Evolutionary conservation across 2,797 vertebrate genomes (phyloP), one percentile per base, ranked within the genome.

Genomic region (Rallus crepitans): DNA sequence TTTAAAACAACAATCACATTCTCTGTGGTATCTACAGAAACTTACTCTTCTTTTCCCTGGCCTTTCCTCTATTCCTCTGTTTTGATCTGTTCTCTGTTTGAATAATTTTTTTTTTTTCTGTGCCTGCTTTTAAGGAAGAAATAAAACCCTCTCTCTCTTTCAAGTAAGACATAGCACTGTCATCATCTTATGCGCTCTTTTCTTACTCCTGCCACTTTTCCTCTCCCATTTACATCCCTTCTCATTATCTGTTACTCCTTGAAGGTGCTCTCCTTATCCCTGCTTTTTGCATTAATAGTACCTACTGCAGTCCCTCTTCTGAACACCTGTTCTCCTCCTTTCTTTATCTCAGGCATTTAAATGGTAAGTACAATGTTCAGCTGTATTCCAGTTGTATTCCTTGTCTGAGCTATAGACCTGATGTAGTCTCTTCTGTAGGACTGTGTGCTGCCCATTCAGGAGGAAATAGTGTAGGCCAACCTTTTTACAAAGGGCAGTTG

Each of bases 81-180:
- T 90, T 78, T 86, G 24, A 57, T 57, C 53, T 63, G 15, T 82
- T 88, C 28, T 81, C 7, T 42, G 3, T 76, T 71, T 81, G 52
- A 68, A 24, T 33, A 12, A 87, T 3, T 72, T 15, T 68, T 89
- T 92, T 92, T 35, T 92, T 71, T 64, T 89, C 40, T 56, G 31
- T 89, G 42, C 63, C 24, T 76, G 15, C 45, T 89, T 89, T 89
- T 84, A 80, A 93, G 79, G 70, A 82, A 93, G 80, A 95, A 93
- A 80, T 68, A 89, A 87, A 91, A 91, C 57, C 57, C 40, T 82
- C 0, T 56, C n/a, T 60, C 16, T 77, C 12, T 71, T 91, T 82
- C 20, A 78, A 82, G 63, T 84, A 79, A 83, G 73, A 57, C 66
- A 28, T 4, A 64, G 31, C 2, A 1, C 25, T 50, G 9, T 37